Base-by-base conservation (phyloP, 2,113 vertebrate species). In the Barbus barbus region DNA sequence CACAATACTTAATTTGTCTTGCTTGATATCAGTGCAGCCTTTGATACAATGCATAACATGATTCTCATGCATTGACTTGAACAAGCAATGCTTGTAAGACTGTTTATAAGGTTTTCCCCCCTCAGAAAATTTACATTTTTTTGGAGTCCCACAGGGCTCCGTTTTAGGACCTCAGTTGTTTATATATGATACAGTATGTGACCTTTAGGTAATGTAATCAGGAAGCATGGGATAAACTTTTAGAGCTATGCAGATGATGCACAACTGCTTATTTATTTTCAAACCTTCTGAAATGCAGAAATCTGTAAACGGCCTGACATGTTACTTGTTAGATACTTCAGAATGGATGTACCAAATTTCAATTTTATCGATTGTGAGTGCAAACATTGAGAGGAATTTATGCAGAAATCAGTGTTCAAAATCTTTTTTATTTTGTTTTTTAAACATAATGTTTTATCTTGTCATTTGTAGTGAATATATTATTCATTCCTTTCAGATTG, bases 401-500 rank as follows among this genome's bases (percentile, higher is more conserved):
- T 28, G 26, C 26, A 7, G 12, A 0, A 38, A 38, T 41, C 9
- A 3, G 11, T 44, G 41, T 11, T 44, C 11, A 44, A 44, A 44
- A 44, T 44, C 41, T 12, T 44, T 67, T 20, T 46, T 46, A 13
- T 3, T 13, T 5, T 5, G 1, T 60, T 4, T 16, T 28, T 61
- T 61, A 13, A 28, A 4, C 16, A 9, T 67, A 9, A 67, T 33
- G 16, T 33, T 67, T 33, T 33, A 9, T 1, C 14, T 33, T 67
- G 7, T 33, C 14, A 9, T 4, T 7, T 9, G 14, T 31, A 0
- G 7, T 33, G 5, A 36, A 72, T 41, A 9, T n/a, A 72, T 72
- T 2, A 20, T 41, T 41, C 8, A 0, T 38, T 16, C 6, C 3
- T 26, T 69, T 13, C 44, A 99, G 98, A 96, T 92, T 6, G 93